Evolutionary conservation across 1,140 invertebrate species (phyloP), one percentile per base, ranked within the genome.

Genomic region (Micrasema minimum): DNA sequence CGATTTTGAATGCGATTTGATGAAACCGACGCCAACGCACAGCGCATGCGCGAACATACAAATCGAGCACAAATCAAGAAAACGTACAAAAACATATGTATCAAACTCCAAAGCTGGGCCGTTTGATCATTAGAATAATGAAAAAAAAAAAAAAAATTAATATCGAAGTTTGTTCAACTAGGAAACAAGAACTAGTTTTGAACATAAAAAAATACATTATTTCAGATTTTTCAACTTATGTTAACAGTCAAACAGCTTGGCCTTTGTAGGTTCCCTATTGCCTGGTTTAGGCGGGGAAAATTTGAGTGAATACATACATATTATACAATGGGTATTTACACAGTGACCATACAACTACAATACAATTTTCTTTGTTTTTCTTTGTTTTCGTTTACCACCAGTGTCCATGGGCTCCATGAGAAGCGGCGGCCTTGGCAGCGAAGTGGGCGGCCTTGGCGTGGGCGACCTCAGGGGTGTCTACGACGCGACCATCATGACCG

Each of bases 401-500:
- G 20, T 65, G 59, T 64, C 61, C 69, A 31, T 55, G 51, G 23
- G 26, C 50, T 22, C 43, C 51, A 26, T 72, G 64, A 41, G 62
- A 50, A 38, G 62, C 18, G 43, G 43, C 16, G 35, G 64, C 64
- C 7, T 18, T 11, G 35, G 82, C 82, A 68, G 82, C 81, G 69
- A 83, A 79, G 77, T 84, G 82, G 68, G 82, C 81, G 71, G 82
- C 82, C 66, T 82, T 82, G 51, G 82, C 82, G 70, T 82, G 81
- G 2, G 82, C 81, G 75, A 83, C 82, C 73, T 83, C 82, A 61
- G 81, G 43, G 38, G 83, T 83, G 64, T 83, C 83, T 59, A 81
- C 80, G 26, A 83, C 80, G 75, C 80, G 80, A 5, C 81, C 82
- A 62, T 74, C 68, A 64, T 70, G 72, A 22, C 67, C 72, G 5